phyloP scores from a whole-genome alignment of 1,140 invertebrate genomes.

The Saccostrea echinata region DNA sequence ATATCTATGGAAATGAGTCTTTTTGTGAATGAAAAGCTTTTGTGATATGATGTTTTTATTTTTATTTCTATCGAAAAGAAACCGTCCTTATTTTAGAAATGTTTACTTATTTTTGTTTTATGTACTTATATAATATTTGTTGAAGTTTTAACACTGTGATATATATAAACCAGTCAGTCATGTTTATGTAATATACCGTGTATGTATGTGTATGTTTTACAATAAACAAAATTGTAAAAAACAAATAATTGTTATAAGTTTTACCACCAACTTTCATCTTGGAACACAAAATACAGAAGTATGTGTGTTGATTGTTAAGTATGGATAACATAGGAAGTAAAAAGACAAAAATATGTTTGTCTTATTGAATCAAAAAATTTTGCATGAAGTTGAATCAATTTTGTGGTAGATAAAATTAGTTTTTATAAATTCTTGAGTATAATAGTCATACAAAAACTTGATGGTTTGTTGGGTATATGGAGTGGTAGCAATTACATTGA shows the following conservation, averaged over 20 bases:
- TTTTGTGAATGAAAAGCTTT: background rate
- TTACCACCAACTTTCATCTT: too few species aligned
- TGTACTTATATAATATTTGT: background rate
- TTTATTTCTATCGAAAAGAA: background rate
- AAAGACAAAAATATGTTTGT: background rate
- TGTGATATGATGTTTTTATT: conserved; percentile 29
- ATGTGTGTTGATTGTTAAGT: too few species aligned
- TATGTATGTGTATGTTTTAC: conserved; percentile 10
- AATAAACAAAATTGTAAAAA: conserved; percentile 7
- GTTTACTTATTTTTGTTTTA: background rate
- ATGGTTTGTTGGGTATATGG: conserved; percentile 2
- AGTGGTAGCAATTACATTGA: conserved; percentile 9
- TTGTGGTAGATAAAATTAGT: too few species aligned
- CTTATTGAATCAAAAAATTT: background rate
- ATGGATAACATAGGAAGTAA: background rate
- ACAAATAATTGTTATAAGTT: background rate
- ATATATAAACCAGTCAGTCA: conserved; percentile 7
- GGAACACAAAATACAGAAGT: too few species aligned
- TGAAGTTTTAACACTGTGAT: conserved; percentile 17
- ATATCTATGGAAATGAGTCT: background rate
- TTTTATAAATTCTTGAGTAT: too few species aligned
- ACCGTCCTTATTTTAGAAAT: background rate
- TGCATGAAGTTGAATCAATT: too few species aligned
- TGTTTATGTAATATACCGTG: background rate
- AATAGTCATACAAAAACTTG: background rate